These are phyloP conservation scores for Aplidium turbinatum DNA, from an alignment of 23 tunicate species.

Conservation along the genomic window DNA sequence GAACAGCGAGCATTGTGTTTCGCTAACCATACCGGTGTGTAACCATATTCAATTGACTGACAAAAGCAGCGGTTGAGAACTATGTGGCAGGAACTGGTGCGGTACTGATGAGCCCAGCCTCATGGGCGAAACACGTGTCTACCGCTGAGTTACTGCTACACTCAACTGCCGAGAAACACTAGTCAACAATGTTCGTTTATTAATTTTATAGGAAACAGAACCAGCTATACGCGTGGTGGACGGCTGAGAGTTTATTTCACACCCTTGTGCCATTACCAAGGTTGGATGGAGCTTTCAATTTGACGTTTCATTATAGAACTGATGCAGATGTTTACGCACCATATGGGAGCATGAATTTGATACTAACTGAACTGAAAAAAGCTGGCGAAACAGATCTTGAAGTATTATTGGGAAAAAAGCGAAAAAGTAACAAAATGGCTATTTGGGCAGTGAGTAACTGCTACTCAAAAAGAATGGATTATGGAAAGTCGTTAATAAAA, in stretches of 20 bases:
- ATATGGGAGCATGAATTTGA: conserved; percentile 59
- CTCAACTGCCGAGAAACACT: too few species aligned
- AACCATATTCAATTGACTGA: too few species aligned
- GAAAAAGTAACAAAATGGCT: conserved; percentile 30
- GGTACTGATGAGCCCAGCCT: too few species aligned
- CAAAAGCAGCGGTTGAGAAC: too few species aligned
- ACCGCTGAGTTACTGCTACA: too few species aligned
- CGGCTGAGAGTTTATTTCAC: conserved; percentile 50
- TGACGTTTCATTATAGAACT: conserved; percentile 55
- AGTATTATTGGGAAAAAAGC: conserved; percentile 35
- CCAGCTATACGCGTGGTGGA: conserved; percentile 53
- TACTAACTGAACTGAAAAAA: conserved; percentile 31
- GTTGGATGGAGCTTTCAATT: conserved; percentile 49
- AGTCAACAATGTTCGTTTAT: too few species aligned
- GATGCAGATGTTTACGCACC: conserved; percentile 80
- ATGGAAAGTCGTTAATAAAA: conserved; percentile 24
- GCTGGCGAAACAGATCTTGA: conserved; percentile 37
- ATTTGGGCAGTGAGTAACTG: conserved; percentile 59
- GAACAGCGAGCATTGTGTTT: too few species aligned
- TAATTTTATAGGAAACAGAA: conserved; percentile 37
- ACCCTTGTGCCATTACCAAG: conserved; percentile 9
- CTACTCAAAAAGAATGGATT: conserved; percentile 23
- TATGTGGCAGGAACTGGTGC: too few species aligned
- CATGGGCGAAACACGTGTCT: too few species aligned
- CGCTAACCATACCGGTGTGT: too few species aligned